phyloP scores from a whole-genome alignment of 2,113 vertebrate genomes.

The Tympanuchus pallidicinctus region DNA sequence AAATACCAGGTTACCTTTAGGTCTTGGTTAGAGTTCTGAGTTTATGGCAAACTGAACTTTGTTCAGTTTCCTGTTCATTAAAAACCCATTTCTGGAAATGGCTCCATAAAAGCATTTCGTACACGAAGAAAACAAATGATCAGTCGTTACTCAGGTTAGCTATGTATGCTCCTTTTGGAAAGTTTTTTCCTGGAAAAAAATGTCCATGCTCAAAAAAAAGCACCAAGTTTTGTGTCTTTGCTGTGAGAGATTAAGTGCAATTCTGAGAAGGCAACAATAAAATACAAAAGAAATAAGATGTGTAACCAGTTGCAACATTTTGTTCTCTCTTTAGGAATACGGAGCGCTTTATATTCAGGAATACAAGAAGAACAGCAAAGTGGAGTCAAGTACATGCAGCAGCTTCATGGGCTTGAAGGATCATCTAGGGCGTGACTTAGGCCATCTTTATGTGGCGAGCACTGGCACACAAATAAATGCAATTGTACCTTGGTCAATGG shows the following conservation, averaged over 20 bases:
- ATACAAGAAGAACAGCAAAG: conserved; percentile 81
- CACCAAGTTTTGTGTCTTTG: neutral
- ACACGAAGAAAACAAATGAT: neutral
- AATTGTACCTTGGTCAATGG: conserved; percentile 81
- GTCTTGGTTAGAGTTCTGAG: neutral
- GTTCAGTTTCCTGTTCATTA: neutral
- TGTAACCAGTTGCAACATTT: conserved; percentile 53
- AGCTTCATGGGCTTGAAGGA: conserved; percentile 98
- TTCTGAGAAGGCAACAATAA: conserved; percentile 13
- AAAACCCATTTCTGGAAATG: neutral
- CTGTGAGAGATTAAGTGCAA: neutral
- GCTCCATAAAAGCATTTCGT: neutral
- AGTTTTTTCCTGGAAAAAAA: neutral
- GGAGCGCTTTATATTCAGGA: conserved; percentile 83
- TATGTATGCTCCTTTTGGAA: neutral
- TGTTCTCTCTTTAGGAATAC: conserved; percentile 80
- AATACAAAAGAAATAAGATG: neutral
- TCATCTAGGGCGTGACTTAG: conserved; percentile 89
- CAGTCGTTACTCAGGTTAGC: neutral
- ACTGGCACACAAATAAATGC: conserved; percentile 86
- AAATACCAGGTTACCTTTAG: neutral
- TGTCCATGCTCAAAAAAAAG: neutral
- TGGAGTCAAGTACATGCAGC: conserved; percentile 88
- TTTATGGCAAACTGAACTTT: neutral
- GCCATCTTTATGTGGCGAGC: conserved; percentile 89